Evolutionary conservation across 2,113 vertebrate species (phyloP), one percentile per base, ranked within the genome.

Genomic region (Probosciger aterrimus): DNA sequence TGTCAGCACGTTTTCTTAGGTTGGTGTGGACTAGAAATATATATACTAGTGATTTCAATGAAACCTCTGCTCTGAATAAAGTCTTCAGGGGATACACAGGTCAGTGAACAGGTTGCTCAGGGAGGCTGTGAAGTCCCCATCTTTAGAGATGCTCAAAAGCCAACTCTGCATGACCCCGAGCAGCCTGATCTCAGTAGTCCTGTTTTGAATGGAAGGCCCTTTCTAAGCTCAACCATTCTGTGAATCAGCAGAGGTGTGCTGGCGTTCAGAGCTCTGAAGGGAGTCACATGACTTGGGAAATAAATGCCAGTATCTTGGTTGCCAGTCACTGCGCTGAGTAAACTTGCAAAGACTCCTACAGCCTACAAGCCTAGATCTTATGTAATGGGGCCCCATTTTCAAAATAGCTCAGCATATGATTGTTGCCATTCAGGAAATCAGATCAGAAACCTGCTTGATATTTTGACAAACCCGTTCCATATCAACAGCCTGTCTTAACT

Each of bases 331-430:
- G 53, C 5, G 3, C 17, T 50, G 35, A 52, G 18, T 31, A 84
- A 93, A 87, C 13, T 20, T 67, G 43, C 35, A 78, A 84, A 90
- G 37, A 31, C 41, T 59, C 11, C 23, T 24, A 18, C 19, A 57
- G 9, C 24, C 60, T 74, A 9, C 30, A 67, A 39, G 12, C 0
- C 0, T 4, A 64, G 27, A 35, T 47, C 4, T 14, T 62, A 14
- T 3, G 6, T 33, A 71, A 69, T 9, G 20, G 35, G 8, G 14
- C 11, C 9, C 18, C 5, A 3, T 65, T 89, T 85, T 91, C 12
- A 64, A 82, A 79, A 78, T 14, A 75, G 30, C 6, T 68, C 6
- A 14, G 9, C 1, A 0, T 71, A 74, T 0, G 0, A 27, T 33
- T 60, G 12, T 25, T 68, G 52, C 27, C 20, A 30, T 82, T 78